Evolutionary conservation across 2,113 vertebrate species (phyloP).

Genomic region (Sceloporus tristichus): DNA sequence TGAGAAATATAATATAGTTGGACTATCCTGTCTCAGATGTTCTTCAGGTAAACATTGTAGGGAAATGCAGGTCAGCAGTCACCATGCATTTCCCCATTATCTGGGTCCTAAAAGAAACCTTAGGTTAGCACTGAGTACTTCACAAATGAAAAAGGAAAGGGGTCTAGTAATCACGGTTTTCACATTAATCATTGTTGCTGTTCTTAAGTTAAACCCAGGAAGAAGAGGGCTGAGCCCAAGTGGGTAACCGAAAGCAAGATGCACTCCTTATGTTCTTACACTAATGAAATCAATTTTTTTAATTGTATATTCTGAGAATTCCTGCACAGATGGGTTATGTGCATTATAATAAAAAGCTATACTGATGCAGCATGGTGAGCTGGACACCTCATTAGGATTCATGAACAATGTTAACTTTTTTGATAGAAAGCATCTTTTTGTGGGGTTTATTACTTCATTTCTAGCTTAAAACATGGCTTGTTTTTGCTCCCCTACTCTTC

Average conservation of each 20-base stretch:
- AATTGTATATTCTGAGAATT: background rate
- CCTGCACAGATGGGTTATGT: background rate
- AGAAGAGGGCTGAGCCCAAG: background rate
- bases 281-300: background rate
- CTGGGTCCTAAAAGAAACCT: background rate
- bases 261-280: no score
- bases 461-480: background rate
- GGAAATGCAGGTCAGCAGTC: background rate
- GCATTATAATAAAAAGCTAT: background rate
- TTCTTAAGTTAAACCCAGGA: no score
- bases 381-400: background rate
- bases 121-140: background rate
- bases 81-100: background rate
- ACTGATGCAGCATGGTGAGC: background rate
- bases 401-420: background rate
- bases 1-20: background rate
- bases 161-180: no score
- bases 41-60: background rate
- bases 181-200: no score
- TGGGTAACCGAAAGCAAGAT: background rate
- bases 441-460: background rate
- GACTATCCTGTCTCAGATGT: background rate
- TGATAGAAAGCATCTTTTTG: background rate
- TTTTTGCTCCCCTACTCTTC: background rate
- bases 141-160: background rate